A percentile compares a stretch with the other conserved stretches of the same genome.
Conservation (phyloP, 2,888 invertebrate species). For the Phyllotreta striolata region DNA sequence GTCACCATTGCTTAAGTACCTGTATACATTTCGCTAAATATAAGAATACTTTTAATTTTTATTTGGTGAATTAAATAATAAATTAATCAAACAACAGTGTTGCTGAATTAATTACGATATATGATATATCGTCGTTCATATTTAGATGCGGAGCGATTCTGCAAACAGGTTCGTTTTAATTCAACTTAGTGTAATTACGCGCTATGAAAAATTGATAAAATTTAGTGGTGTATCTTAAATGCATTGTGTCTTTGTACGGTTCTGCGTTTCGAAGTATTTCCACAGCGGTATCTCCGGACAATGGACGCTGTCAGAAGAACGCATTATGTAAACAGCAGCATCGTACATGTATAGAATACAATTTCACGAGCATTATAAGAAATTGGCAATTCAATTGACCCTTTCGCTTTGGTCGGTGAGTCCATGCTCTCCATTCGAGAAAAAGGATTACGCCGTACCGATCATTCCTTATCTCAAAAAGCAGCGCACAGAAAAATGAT, state of each 20-base stretch:
- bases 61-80: neutral
- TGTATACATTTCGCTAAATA: neutral
- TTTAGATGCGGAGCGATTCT: too few species aligned
- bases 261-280: slow-evolving; percentile 33
- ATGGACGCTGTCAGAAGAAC: slow-evolving; percentile 47
- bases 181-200: too few species aligned
- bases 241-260: slow-evolving; percentile 17
- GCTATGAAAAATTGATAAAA: neutral
- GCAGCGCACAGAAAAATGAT: slow-evolving; percentile 46
- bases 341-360: slow-evolving; percentile 55
- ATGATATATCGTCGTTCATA: too few species aligned
- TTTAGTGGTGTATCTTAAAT: slow-evolving; percentile 1
- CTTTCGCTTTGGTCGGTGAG: slow-evolving; percentile 46
- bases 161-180: too few species aligned
- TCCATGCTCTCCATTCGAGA: slow-evolving; percentile 46
- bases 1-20: slow-evolving; percentile 2
- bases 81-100: neutral
- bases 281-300: slow-evolving; percentile 37
- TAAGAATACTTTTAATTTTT: slow-evolving; percentile 8
- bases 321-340: slow-evolving; percentile 56
- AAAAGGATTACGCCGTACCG: slow-evolving; percentile 48
- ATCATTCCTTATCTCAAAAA: slow-evolving; percentile 52
- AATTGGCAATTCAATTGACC: slow-evolving; percentile 57
- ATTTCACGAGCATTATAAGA: slow-evolving; percentile 54
- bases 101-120: neutral